Base-by-base conservation (phyloP, 92 coral and sea anemone genomes). In the Plumapathes pennacea region DNA sequence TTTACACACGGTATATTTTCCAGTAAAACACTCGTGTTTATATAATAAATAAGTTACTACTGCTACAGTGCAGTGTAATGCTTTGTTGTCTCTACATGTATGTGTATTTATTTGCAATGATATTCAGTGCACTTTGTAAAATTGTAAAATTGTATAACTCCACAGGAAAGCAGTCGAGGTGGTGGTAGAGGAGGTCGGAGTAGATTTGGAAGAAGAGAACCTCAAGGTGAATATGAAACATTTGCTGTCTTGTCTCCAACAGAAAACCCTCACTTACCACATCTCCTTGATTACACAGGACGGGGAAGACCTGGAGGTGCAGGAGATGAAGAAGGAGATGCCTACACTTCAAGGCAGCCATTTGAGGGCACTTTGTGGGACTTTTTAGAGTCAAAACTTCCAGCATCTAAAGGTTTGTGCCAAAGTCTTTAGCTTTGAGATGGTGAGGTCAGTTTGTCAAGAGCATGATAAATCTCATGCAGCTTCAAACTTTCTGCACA, bases 281-380 rank as follows among this genome's bases (percentile, higher is more conserved):
- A 1, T 17, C 50, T 34, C 17, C 12, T 22, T 52, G 38, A 36
- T 11, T 39, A 0, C 4, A 43, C 42, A 94, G 99, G 97, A 2
- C 66, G 85, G 53, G 83, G 85, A 19, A 54, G 83, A 26, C 57
- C 77, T 2, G 84, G 76, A 32, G 67, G 72, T 32, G 57, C 58
- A 1, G 72, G 72, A 4, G 70, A 40, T 48, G 85, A 76, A 50
- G 97, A 80, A 13, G 39, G 72, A 3, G 96, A 89, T 25, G 99
- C 76, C 43, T 76, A 88, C 65, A 67, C 89, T 48, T 62, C 61
- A 8, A 60, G 96, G 13, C 96, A 90, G 43, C 94, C 99, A 6
- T 84, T 89, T 10, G 89, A 94, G 51, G 97, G 95, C 36, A 86
- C 96, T 30, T 64, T 94, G 18, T 94, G 99, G 99, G 99, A 94